Base-by-base conservation (phyloP, 2,113 vertebrate species). In the Jaculus jaculus region DNA sequence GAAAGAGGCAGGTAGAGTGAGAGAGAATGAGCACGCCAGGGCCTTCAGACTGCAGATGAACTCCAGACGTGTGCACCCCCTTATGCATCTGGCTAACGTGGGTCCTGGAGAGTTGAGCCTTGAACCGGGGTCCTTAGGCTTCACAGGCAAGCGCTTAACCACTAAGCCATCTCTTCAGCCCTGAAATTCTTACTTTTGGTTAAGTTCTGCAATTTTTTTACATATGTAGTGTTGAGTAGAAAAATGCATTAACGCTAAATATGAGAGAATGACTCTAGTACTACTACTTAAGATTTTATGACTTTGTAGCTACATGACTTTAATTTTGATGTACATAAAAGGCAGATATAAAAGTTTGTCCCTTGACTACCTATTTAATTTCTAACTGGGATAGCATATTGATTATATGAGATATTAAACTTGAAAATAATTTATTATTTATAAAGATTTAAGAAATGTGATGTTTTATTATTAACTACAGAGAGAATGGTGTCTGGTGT, bases 341-440 rank as follows among this genome's bases (percentile, higher is more conserved):
- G 2, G 3, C 0, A 2, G 11, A 84, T 32, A 34, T 34, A 58
- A 26, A 78, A 82, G 32, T 0, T 0, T 87, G n/a, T n/a, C 24
- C 84, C 13, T 30, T 87, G 10, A 28, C 10, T 42, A 23, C 15
- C 1, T 72, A 9, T 42, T 13, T 58, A 77, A 7, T 34, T 83
- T 4, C 74, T 88, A 65, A 69, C 1, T 30, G 4, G 28, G 12
- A 51, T 51, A 20, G 71, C 42, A 8, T 66, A 4, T 87, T 91
- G 63, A 74, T 89, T 75, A 66, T 80, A 65, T 54, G 23, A 93
- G 37, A 77, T 80, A 84, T 24, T 42, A 81, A 87, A 86, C 58
- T 84, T 89, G 58, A 95, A 74, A 94, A 81, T 60, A 87, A 81
- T 65, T 75, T 75, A 81, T 42, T 80, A 89, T 54, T 77, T 81